A percentile compares a stretch with the other conserved stretches of the same genome.
phyloP scores from a whole-genome alignment of 2,888 invertebrate genomes.

The Megaustenia siamemsis region DNA sequence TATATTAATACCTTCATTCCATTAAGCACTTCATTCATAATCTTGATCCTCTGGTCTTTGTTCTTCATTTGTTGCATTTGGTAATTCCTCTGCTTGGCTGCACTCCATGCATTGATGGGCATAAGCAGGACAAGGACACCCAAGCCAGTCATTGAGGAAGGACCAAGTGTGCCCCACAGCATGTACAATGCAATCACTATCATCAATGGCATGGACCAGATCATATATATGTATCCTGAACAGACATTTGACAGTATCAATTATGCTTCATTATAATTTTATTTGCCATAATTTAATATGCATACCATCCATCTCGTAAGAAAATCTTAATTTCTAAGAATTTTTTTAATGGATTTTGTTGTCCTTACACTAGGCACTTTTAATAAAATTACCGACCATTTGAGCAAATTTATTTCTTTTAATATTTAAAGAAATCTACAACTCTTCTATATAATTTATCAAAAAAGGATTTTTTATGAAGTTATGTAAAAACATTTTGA shows the following conservation, averaged over 20 bases:
- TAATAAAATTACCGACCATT: no score
- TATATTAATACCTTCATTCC: slow-evolving; percentile 70
- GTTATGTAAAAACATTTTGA: no score
- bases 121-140: slow-evolving; percentile 95
- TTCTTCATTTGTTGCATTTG: slow-evolving; percentile 74
- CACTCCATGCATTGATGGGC: slow-evolving; percentile 78
- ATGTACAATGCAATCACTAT: slow-evolving; percentile 89
- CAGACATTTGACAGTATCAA: neutral
- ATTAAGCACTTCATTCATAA: slow-evolving; percentile 75
- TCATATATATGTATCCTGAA: slow-evolving; percentile 73
- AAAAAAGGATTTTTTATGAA: no score
- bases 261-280: no score
- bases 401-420: no score
- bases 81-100: slow-evolving; percentile 71
- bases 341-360: no score
- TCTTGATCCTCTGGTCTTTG: slow-evolving; percentile 74
- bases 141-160: slow-evolving; percentile 93
- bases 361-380: no score
- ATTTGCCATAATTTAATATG: no score
- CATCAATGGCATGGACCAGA: slow-evolving; percentile 86
- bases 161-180: slow-evolving; percentile 82
- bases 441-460: no score
- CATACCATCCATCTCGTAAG: no score
- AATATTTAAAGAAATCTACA: no score
- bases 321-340: no score